Conservation (phyloP, 2,113 vertebrate genomes). For the Corvus cornix region DNA sequence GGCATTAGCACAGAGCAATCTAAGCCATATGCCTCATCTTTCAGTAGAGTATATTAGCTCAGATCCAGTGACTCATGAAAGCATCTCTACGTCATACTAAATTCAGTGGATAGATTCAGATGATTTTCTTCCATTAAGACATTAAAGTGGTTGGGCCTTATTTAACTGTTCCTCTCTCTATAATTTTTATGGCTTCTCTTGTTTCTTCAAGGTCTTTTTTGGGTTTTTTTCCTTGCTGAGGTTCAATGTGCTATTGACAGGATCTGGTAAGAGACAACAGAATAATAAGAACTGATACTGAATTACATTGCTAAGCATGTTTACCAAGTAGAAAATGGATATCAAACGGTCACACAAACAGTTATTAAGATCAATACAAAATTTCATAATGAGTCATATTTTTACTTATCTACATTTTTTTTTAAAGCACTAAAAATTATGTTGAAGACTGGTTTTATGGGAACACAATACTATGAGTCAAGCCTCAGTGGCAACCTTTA, state of each 20-base stretch:
- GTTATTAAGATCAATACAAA: not conserved
- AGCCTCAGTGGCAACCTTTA: not conserved
- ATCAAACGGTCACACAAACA: not conserved
- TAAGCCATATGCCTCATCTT: not conserved
- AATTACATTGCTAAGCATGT: not conserved
- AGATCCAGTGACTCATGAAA: not conserved
- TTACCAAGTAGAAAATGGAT: not conserved
- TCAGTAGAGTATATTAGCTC: not conserved
- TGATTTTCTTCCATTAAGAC: not conserved
- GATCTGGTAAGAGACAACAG: not conserved
- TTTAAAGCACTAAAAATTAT: not conserved
- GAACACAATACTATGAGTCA: not conserved
- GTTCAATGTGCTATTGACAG: not conserved
- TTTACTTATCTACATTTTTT: not conserved
- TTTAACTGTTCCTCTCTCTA: not conserved
- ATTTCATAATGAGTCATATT: not conserved
- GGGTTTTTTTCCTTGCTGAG: not conserved
- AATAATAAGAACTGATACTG: not conserved
- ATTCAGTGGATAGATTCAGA: not conserved
- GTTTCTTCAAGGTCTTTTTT: not conserved
- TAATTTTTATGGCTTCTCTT: not conserved
- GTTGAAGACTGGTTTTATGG: not conserved
- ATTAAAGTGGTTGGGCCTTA: not conserved
- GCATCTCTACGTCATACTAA: not conserved
- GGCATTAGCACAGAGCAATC: not conserved